Base-by-base conservation (phyloP, 2,113 vertebrate genomes). In the Chaetura pelagica region DNA sequence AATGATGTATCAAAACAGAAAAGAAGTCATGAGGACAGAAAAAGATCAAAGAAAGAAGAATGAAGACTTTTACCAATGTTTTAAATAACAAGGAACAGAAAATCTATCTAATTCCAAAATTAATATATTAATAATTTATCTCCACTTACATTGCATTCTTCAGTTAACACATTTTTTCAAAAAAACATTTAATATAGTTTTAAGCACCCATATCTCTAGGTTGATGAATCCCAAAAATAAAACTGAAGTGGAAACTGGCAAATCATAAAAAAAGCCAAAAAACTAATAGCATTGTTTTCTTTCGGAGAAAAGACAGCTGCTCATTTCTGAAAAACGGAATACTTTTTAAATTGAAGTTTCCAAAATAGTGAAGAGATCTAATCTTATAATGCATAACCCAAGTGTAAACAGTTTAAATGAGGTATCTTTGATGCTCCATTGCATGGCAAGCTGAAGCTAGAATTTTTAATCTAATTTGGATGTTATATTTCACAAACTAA, bases 381-480 rank as follows among this genome's bases (percentile, higher is more conserved):
- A 62, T 54, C 21, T 40, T 30, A 58, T 58, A 6, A 30, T 46
- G 17, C 8, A 38, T 35, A 67, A 59, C 5, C 7, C 16, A 83
- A 34, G 4, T 32, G 48, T 61, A 64, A 59, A 55, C 13, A 52
- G 3, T 75, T 91, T 79, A 75, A 67, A 48, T 72, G 3, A 79
- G 67, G 49, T 79, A 34, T 18, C 17, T 83, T 4, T 2, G 80
- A 44, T 52, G 18, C 34, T 69, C 10, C 9, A 23, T 27, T n/a
- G 4, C 4, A 62, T 71, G 51, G 46, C 42, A 34, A 3, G 13
- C 7, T 46, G 55, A 78, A 91, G 5, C 6, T 84, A 51, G 61
- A 94, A 87, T 84, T 89, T 78, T 91, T 40, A 73, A 59, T 90
- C 63, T 63, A 34, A 73, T 83, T 85, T 57, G 26, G 52, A 48